Evolutionary conservation across 2,797 vertebrate species (phyloP).

Genomic region (Halcyon chelicuti): DNA sequence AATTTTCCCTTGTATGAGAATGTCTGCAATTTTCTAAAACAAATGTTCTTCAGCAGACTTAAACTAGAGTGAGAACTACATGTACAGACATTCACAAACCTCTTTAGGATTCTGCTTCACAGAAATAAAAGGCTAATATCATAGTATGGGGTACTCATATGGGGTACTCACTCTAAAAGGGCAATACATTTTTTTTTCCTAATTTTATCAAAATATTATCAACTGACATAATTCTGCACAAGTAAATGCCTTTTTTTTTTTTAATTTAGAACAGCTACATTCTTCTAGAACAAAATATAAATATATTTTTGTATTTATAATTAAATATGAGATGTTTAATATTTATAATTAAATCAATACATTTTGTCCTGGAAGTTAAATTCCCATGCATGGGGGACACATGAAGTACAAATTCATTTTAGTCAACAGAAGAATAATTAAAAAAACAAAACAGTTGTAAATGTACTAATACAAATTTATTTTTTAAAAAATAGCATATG

Average conservation of each 20-base stretch:
- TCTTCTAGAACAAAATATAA: background rate
- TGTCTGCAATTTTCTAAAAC: background rate
- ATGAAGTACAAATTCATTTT: background rate
- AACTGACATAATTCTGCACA: background rate
- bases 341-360: fast-evolving
- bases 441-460: background rate
- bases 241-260: background rate
- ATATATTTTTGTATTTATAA: background rate
- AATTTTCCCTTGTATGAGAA: background rate
- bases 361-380: background rate
- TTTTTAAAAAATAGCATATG: fast-evolving
- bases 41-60: background rate
- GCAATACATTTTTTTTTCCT: background rate
- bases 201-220: background rate
- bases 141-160: background rate
- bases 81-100: fast-evolving
- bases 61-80: background rate
- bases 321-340: no score
- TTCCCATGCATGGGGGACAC: background rate
- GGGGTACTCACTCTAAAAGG: background rate
- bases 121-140: background rate
- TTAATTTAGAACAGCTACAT: background rate
- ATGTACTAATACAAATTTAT: background rate
- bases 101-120: background rate
- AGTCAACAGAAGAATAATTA: background rate